Conservation (phyloP, 2,888 invertebrate genomes). For the Chrysomela aeneicollis region DNA sequence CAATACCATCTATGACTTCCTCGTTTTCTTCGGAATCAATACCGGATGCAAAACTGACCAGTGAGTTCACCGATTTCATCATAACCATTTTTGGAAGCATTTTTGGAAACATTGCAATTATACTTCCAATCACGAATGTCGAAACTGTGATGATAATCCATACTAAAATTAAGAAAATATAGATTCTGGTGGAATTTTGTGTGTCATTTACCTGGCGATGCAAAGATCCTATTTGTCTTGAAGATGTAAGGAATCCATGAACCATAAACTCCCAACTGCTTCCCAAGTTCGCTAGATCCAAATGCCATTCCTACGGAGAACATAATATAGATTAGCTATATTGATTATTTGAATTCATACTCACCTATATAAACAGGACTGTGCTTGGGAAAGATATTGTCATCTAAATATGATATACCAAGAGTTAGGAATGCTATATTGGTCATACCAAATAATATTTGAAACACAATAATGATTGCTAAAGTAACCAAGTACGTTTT, state of each 20-base stretch:
- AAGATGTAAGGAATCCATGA: conserved; percentile 50
- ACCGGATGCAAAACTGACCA: conserved; percentile 61
- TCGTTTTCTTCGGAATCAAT: conserved; percentile 36
- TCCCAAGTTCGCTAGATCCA: conserved; percentile 50
- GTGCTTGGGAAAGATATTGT: conserved; percentile 65
- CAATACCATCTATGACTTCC: conserved; percentile 42
- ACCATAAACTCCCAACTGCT: conserved; percentile 53
- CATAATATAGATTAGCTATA: background rate
- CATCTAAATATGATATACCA: conserved; percentile 69
- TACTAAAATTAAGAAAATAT: conserved; percentile 53
- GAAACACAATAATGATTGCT: conserved; percentile 60
- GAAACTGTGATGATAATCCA: conserved; percentile 64
- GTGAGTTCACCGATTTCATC: conserved; percentile 66
- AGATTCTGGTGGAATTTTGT: background rate
- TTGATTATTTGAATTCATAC: too few relatives aligned
- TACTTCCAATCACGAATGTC: conserved; percentile 61
- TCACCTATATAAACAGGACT: conserved; percentile 63
- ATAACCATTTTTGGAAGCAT: conserved; percentile 65
- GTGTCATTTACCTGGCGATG: conserved; percentile 43
- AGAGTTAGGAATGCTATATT: conserved; percentile 62
- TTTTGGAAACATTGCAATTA: conserved; percentile 67
- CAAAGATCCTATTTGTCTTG: conserved; percentile 44
- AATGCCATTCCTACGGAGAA: conserved; percentile 50
- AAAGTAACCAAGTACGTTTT: background rate
- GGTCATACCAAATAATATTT: conserved; percentile 45